phyloP scores from a whole-genome alignment of 2,113 vertebrate species.

The zebrafish (Danio rerio) region GRCz12tu NC_133177.1:41237501-41238000 shows the following conservation, averaged over 20 bases:
- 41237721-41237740: conserved; percentile 70
- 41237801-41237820: conserved; percentile 46
- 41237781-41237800: conserved; percentile 57
- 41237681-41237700: conserved; percentile 63
- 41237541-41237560: conserved; percentile 47
- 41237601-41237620: conserved; percentile 42
- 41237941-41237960: conserved; percentile 34
- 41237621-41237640: conserved; percentile 71
- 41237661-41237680: conserved; percentile 59
- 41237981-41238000: conserved; percentile 6
- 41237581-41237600: conserved; percentile 35
- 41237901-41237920: conserved; percentile 67
- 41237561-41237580: conserved; percentile 40
- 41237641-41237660: conserved; percentile 70
- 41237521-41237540: conserved; percentile 9
- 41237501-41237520: conserved; percentile 47
- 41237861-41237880: too few relatives aligned
- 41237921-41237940: conserved; percentile 65
- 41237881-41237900: conserved; percentile 60
- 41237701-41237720: conserved; percentile 75
- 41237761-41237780: conserved; percentile 56
- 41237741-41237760: conserved; percentile 52
- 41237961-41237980: conserved; percentile 31
- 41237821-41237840: conserved; percentile 52
- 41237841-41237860: conserved; percentile 59